Evolutionary conservation across 2,888 invertebrate genomes (phyloP), one percentile per base, ranked within the genome.

Genomic region (Callinectes sapidus): DNA sequence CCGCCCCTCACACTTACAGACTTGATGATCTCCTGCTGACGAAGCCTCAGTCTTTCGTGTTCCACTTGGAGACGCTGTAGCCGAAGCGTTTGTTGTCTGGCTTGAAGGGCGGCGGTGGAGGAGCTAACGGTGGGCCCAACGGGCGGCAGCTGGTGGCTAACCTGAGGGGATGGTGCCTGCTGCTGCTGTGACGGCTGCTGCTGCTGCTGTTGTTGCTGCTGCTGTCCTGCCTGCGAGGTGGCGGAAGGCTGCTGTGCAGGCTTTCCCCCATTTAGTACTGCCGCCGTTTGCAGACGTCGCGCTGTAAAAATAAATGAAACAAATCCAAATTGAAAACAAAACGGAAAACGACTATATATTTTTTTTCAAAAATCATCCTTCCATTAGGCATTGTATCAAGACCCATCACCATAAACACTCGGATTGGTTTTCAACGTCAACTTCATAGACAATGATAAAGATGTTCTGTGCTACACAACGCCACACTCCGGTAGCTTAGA

Each of bases 21-120:
- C 95, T 98, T 97, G 96, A 97, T 97, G 95, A 98, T 98, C 96
- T 98, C 98, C 96, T 98, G 98, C 96, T 98, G 98, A 95, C 98
- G 97, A 95, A 98, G 97, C 96, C 98, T 98, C 95, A 98, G 97
- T 95, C 97, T 97, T 96, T 98, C 98, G 94, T 98, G 97, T 96
- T 98, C 98, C 95, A 98, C 97, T 96, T 98, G 98, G 95, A 98
- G 96, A 93, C 98, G 97, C 95, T 98, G 98, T 94, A 98, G 96
- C 95, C 98, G 97, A 94, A 97, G 95, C 90, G 95, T 95, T 90
- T 95, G 95, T 90, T 95, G 95, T 89, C 95, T 94, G 86, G 95
- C 91, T 88, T 94, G 91, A 28, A 94, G 92, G 91, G 95, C 92
- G 92, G 95, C 77, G 88, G 94, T 61, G 32, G 92, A 91, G 42